Evolutionary conservation across 2,113 vertebrate genomes (phyloP), one percentile per base, ranked within the genome.

Genomic region (Indicator maculatus): DNA sequence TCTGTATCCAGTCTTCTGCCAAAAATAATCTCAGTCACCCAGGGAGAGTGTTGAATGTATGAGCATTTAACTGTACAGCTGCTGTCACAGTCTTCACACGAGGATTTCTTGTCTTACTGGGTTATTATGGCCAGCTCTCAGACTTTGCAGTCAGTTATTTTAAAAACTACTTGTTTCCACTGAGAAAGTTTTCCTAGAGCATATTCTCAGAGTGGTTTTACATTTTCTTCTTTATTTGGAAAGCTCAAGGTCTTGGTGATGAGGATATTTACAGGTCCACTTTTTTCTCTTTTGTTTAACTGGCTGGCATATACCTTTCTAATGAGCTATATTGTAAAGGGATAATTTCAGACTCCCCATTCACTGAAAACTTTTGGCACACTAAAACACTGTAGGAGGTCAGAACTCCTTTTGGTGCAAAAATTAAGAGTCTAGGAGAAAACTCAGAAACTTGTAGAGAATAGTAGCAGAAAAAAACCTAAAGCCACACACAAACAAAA

Each of bases 11-110:
- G 3, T 26, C 45, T 82, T 87, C 60, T 78, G 87, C 50, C 91
- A 94, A 88, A 90, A 95, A 84, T 56, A 77, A 89, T 89, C 71
- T 91, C 44, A 61, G 0, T 86, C 73, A 75, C 59, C 44, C 31
- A 6, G 56, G 39, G 87, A 86, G 73, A 75, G 61, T 16, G 28
- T 86, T 91, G 50, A 64, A 15, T 61, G 59, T 16, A 27, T 2
- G 39, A 70, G 9, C 19, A 45, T 77, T 93, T 95, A 96, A 92
- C 88, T 84, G 9, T 79, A 61, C 87, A 77, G 56, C 64, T 95
- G 75, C 89, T 74, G 47, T 53, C 33, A 60, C 38, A 47, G 3
- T 55, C 56, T 80, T 88, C 26, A 67, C 3, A 4, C 33, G 52
- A 7, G 10, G 5, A 2, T 41, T 89, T 7, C 67, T 75, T 79